A percentile compares a stretch with the other conserved stretches of the same genome.
These are phyloP conservation scores for Brachirus orientalis DNA, from an alignment of 2,113 vertebrate genomes.

Conservation along the genomic window DNA sequence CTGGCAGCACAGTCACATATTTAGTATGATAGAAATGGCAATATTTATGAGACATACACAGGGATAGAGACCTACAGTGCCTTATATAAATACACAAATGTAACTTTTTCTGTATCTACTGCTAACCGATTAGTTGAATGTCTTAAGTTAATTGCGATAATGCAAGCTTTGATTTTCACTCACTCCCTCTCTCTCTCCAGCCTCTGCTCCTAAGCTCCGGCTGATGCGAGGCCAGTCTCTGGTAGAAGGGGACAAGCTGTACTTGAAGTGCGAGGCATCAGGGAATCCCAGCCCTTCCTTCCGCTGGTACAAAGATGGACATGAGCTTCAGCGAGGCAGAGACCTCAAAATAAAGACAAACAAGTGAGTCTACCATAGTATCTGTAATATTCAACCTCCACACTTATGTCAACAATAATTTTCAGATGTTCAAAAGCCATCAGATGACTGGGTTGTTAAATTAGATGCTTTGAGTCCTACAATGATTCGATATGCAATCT, in stretches of 20 bases:
- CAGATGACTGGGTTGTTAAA: background rate
- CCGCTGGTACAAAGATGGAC: constrained; percentile 96
- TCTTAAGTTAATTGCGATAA: constrained; percentile 34
- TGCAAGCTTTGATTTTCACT: constrained; percentile 36
- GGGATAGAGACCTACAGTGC: background rate
- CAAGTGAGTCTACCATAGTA: constrained; percentile 85
- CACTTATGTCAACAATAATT: background rate
- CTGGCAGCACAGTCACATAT: no score
- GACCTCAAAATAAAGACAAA: constrained; percentile 96
- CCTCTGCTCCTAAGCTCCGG: constrained; percentile 90
- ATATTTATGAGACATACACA: background rate
- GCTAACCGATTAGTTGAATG: constrained; percentile 27
- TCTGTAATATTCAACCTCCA: background rate
- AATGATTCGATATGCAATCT: background rate
- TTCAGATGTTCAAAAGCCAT: background rate
- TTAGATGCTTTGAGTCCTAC: background rate
- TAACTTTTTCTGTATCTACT: background rate
- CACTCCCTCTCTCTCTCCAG: constrained; percentile 64
- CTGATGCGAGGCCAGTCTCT: constrained; percentile 91
- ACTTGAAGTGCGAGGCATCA: constrained; percentile 92
- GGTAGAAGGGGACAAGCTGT: constrained; percentile 90
- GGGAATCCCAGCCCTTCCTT: constrained; percentile 94
- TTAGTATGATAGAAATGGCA: no score
- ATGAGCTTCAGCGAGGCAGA: constrained; percentile 92
- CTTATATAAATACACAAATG: constrained; percentile 1